Conservation (phyloP, 2,888 invertebrate genomes). For the Julus scandinavius region DNA sequence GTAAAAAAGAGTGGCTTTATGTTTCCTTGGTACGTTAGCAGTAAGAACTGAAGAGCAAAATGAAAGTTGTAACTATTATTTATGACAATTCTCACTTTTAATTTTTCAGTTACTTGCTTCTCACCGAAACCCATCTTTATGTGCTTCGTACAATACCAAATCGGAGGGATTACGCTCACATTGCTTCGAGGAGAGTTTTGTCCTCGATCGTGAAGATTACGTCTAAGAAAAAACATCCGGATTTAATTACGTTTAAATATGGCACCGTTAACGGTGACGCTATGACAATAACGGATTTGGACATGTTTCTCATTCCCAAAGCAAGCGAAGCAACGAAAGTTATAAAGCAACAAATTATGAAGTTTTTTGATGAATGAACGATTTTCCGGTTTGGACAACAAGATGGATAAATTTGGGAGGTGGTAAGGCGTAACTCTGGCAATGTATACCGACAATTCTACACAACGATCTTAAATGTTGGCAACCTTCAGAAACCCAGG, state of each 20-base stretch:
- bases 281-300: constrained; percentile 87
- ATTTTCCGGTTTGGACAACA: neutral
- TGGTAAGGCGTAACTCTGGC: neutral
- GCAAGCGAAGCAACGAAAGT: constrained; percentile 89
- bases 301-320: constrained; percentile 88
- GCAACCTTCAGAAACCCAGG: neutral
- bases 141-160: constrained; percentile 83
- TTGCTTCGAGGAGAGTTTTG: constrained; percentile 87
- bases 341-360: constrained; percentile 88
- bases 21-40: constrained; percentile 73
- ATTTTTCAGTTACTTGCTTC: constrained; percentile 78
- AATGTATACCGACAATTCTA: neutral
- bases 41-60: constrained; percentile 54
- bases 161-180: constrained; percentile 81
- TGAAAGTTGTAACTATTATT: constrained; percentile 59
- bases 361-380: constrained; percentile 61
- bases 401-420: neutral
- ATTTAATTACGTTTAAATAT: constrained; percentile 97
- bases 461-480: neutral
- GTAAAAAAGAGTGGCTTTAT: constrained; percentile 88
- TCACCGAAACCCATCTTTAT: constrained; percentile 86
- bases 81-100: neutral
- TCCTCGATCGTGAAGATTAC: constrained; percentile 96
- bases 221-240: constrained; percentile 93
- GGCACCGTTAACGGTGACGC: constrained; percentile 81